Base-by-base conservation (phyloP, 2,113 vertebrate species). In the Phaethornis superciliosus region DNA sequence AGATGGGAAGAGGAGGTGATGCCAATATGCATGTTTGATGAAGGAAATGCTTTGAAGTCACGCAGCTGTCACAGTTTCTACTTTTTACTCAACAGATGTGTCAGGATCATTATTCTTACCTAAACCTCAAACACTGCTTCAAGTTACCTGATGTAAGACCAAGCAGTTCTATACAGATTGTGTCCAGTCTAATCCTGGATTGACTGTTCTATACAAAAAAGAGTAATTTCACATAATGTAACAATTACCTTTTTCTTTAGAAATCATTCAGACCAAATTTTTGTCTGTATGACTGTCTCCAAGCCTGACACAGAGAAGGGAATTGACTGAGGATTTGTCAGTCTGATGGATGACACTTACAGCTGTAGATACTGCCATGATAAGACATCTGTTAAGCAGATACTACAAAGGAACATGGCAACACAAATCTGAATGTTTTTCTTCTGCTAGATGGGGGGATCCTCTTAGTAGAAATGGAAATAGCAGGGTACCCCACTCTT, bases 21-120 rank as follows among this genome's bases (percentile, higher is more conserved):
- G 47, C 87, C 94, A 92, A 90, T 93, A 56, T 32, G 26, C 81
- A 21, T 75, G 76, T 80, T 82, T 90, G 80, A 59, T 79, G 88
- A 88, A 93, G 81, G 93, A 96, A 91, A 84, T 65, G 79, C 93
- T 94, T 96, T 95, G 97, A 97, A 97, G 96, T 97, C 83, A 46
- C 58, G 47, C 92, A 93, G 88, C 93, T 97, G 96, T 96, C 93
- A 52, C 52, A 71, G 55, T 88, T 96, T 37, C 70, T 78, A 33
- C 74, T 84, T 84, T 77, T 91, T 76, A 86, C 63, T 81, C 92
- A 93, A 77, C 88, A 93, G 77, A 91, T 94, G 54, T 91, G 69
- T 93, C 75, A 70, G 86, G 70, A 71, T 94, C 49, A 12, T 93
- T 94, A 71, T 84, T 93, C 89, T 86, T 65, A 67, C 23, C 40